Base-by-base conservation (phyloP, 1,140 invertebrate species). In the Drosophila bocki region DNA sequence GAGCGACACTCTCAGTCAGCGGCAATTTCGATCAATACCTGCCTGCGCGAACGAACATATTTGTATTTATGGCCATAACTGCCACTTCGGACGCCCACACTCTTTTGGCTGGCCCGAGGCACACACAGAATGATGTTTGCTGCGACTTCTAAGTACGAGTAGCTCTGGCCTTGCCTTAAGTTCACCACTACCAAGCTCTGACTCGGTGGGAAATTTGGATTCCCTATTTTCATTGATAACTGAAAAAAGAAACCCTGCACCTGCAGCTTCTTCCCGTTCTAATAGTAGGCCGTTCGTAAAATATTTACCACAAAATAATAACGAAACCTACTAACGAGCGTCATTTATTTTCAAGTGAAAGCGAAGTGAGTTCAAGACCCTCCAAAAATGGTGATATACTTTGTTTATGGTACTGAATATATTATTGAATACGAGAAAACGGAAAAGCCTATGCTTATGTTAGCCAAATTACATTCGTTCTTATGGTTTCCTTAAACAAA, bases 1-100 rank as follows among this genome's bases (percentile, higher is more conserved):
- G 62, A 74, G 67, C 75, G 62, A 64, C 77, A 80, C 45, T 67
- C 60, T 26, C 61, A 47, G 68, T 83, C 67, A 70, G 80, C 70
- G 62, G 57, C 57, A 60, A 56, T 79, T 64, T 71, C 62, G 74
- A 80, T 85, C 74, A 81, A 88, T 90, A 88, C 78, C 84, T 90
- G 84, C 77, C 90, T 75, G 74, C 62, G 65, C 64, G 54, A 84
- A 81, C 84, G 80, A 81, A 88, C 81, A 84, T 88, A 88, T 90
- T 88, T 84, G 84, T 84, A 81, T 88, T 84, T 88, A 88, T 88
- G 85, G 85, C 85, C 85, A 88, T 90, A 88, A 88, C 85, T 83
- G 84, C 84, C 84, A 88, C 84, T 84, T 90, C 81, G 60, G 62
- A 61, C 84, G 74, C 84, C 84, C 76, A 88, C 84, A 82, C 80